A percentile compares a stretch with the other conserved stretches of the same genome.
These are phyloP conservation scores for Tipula vernalis DNA, from an alignment of 2,888 invertebrate species.

Conservation along the genomic window DNA sequence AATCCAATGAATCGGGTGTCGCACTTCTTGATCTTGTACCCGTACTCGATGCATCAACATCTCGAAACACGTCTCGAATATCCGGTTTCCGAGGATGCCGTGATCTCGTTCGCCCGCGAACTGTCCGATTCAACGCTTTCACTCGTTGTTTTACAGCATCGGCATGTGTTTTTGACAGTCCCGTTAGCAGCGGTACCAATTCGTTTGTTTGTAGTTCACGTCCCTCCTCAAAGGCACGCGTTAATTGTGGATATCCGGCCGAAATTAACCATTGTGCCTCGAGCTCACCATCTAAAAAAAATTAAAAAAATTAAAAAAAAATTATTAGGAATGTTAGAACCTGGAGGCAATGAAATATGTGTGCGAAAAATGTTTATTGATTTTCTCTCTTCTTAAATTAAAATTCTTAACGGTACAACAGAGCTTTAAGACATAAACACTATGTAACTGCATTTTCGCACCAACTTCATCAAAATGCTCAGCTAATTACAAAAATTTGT, in stretches of 20 bases:
- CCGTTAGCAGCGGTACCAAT: conserved; percentile 40
- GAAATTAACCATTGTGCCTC: conserved; percentile 43
- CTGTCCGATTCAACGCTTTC: conserved; percentile 57
- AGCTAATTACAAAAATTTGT: background rate
- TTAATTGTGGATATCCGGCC: conserved; percentile 40
- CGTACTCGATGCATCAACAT: conserved; percentile 71
- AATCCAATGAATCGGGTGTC: conserved; percentile 79
- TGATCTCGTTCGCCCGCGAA: conserved; percentile 47
- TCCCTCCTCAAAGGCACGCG: conserved; percentile 38
- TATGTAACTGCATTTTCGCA: too few relatives aligned
- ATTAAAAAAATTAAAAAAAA: background rate
- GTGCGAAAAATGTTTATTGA: background rate
- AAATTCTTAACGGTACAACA: too few relatives aligned
- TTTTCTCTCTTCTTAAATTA: background rate
- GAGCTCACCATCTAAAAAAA: conserved; percentile 37
- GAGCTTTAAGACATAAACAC: too few relatives aligned
- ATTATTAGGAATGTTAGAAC: background rate
- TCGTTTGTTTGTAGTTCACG: conserved; percentile 43
- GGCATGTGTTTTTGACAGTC: conserved; percentile 52
- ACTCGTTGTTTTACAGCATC: conserved; percentile 60
- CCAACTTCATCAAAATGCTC: too few relatives aligned
- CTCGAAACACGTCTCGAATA: conserved; percentile 71
- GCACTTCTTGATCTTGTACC: conserved; percentile 75
- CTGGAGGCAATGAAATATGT: background rate
- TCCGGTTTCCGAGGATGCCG: conserved; percentile 58